phyloP scores from a whole-genome alignment of 1,140 invertebrate genomes.

The Pectinophora gossypiella region DNA sequence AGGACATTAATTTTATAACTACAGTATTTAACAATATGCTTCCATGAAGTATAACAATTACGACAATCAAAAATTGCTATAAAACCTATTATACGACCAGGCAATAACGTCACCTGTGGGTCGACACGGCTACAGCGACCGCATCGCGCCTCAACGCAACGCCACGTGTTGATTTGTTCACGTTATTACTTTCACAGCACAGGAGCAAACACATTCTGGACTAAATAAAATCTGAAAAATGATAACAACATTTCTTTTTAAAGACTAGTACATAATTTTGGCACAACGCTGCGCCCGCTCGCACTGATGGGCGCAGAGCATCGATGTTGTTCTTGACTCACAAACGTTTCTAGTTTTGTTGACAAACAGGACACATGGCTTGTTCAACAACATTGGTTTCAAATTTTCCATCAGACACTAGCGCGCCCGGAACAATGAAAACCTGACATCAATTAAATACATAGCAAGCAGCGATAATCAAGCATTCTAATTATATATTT shows the following conservation, averaged over 20 bases:
- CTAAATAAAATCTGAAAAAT: slow-evolving; percentile 75
- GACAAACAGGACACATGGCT: not conserved
- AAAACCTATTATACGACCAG: not conserved
- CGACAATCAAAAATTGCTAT: not conserved
- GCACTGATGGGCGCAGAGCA: slow-evolving; percentile 53
- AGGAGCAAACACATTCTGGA: slow-evolving; percentile 73
- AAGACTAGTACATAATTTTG: slow-evolving; percentile 75
- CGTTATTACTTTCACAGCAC: slow-evolving; percentile 66
- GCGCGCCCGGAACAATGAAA: slow-evolving; percentile 39
- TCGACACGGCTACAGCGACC: not conserved
- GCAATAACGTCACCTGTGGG: not conserved
- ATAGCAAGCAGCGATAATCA: slow-evolving; percentile 57
- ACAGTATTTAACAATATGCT: not conserved
- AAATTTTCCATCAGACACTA: slow-evolving; percentile 32
- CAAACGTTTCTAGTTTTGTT: not conserved
- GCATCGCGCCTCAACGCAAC: not conserved
- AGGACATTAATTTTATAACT: slow-evolving; percentile 2
- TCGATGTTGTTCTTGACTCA: slow-evolving; percentile 55
- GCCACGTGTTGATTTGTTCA: slow-evolving; percentile 66
- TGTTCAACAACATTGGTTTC: not conserved
- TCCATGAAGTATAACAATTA: not conserved
- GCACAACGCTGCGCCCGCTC: slow-evolving; percentile 64
- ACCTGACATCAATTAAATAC: slow-evolving; percentile 35
- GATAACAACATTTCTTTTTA: slow-evolving; percentile 70
- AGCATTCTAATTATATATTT: slow-evolving; percentile 51